Evolutionary conservation across 2,113 vertebrate species (phyloP).

Genomic region (Rhinogobius similis): DNA sequence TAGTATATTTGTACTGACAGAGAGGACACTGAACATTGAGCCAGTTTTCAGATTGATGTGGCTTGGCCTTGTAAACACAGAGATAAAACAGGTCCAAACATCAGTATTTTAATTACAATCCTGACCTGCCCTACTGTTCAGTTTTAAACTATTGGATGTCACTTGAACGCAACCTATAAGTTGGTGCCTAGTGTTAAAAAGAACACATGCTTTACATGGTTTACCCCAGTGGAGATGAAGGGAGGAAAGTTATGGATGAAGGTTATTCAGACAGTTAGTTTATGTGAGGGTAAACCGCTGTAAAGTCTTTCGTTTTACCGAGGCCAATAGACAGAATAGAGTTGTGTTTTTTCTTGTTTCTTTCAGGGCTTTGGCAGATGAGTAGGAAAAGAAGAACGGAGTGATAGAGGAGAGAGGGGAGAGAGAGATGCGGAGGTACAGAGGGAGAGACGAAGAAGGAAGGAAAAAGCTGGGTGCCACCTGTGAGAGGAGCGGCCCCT

Average conservation of each 20-base stretch:
- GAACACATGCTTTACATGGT: neutral
- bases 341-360: conserved; percentile 52
- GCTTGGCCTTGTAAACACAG: no score
- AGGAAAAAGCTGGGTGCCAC: conserved; percentile 71
- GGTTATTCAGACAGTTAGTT: neutral
- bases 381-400: conserved; percentile 65
- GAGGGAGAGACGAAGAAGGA: conserved; percentile 73
- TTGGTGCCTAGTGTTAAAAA: neutral
- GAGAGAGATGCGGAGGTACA: conserved; percentile 70
- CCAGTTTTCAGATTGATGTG: no score
- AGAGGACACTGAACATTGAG: no score
- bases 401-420: conserved; percentile 74
- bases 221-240: neutral
- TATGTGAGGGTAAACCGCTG: neutral
- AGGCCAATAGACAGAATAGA: conserved; percentile 37
- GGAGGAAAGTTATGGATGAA: neutral
- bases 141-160: neutral
- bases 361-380: conserved; percentile 44
- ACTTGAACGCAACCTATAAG: neutral
- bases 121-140: neutral
- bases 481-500: conserved; percentile 51
- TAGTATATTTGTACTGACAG: no score
- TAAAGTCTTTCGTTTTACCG: conserved; percentile 1
- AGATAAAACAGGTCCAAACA: neutral
- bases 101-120: neutral